Percentiles rank a stretch among this genome's conserved stretches.
Conservation (phyloP, 2,888 invertebrate genomes). For the Ferrisia virgata region DNA sequence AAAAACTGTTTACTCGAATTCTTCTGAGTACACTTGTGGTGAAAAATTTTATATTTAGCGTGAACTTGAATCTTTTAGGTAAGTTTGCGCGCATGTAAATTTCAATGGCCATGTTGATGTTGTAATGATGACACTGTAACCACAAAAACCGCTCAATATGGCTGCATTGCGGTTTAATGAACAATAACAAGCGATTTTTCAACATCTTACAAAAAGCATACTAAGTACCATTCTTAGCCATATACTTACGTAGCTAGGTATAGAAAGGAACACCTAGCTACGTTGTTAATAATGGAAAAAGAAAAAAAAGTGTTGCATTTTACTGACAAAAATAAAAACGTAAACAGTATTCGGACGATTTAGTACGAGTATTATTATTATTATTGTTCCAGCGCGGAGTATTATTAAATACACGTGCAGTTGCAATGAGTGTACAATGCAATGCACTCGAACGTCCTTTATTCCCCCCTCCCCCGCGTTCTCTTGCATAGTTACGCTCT, state of each 20-base stretch:
- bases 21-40: too few species aligned
- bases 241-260: too few species aligned
- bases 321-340: background rate
- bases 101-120: too few species aligned
- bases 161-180: background rate
- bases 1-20: too few species aligned
- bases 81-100: too few species aligned
- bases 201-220: background rate
- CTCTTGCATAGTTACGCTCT: background rate
- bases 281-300: too few species aligned
- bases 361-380: background rate
- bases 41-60: background rate
- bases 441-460: background rate
- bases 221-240: too few species aligned
- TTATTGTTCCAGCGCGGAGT: background rate
- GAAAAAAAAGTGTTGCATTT: background rate
- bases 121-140: background rate
- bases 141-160: background rate
- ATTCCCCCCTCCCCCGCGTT: background rate
- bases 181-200: background rate
- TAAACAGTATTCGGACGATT: background rate
- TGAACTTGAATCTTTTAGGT: background rate
- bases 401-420: slow-evolving; percentile 1
- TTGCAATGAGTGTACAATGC: background rate
- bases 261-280: too few species aligned